Evolutionary conservation across 2,888 invertebrate species (phyloP).

Genomic region (Stenoptilia bipunctidactyla): DNA sequence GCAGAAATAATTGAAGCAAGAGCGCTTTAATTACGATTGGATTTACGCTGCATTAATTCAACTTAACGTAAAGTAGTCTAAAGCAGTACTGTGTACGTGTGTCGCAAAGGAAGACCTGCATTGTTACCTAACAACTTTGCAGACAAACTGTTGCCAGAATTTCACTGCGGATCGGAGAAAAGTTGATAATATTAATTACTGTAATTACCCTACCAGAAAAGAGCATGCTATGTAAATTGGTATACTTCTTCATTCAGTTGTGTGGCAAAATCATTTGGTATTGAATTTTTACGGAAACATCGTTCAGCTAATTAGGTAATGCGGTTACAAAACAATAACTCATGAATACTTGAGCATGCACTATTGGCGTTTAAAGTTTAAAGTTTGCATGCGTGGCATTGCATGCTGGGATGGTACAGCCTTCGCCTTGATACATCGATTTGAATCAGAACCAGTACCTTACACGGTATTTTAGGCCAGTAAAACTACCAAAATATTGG

Average conservation of each 20-base stretch:
- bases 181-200: slow-evolving; percentile 9
- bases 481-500: too few relatives aligned
- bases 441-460: background rate
- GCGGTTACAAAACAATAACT: too few relatives aligned
- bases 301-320: background rate
- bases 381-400: background rate
- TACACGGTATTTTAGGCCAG: too few relatives aligned
- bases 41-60: too few relatives aligned
- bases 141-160: slow-evolving; percentile 54
- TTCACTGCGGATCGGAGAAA: slow-evolving; percentile 28
- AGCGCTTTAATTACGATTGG: too few relatives aligned
- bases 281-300: slow-evolving; percentile 1
- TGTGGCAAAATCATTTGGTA: too few relatives aligned
- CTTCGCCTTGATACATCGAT: slow-evolving; percentile 1
- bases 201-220: too few relatives aligned
- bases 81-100: slow-evolving; percentile 3
- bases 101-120: slow-evolving; percentile 48
- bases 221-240: too few relatives aligned
- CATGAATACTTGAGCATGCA: too few relatives aligned
- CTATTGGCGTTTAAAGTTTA: too few relatives aligned
- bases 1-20: too few relatives aligned
- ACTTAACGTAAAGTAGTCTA: background rate
- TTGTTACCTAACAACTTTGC: slow-evolving; percentile 54
- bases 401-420: background rate
- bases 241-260: too few relatives aligned